Percentiles rank a stretch among this genome's conserved stretches.
Conservation (phyloP, 2,888 invertebrate genomes). For the Philaethria dido region DNA sequence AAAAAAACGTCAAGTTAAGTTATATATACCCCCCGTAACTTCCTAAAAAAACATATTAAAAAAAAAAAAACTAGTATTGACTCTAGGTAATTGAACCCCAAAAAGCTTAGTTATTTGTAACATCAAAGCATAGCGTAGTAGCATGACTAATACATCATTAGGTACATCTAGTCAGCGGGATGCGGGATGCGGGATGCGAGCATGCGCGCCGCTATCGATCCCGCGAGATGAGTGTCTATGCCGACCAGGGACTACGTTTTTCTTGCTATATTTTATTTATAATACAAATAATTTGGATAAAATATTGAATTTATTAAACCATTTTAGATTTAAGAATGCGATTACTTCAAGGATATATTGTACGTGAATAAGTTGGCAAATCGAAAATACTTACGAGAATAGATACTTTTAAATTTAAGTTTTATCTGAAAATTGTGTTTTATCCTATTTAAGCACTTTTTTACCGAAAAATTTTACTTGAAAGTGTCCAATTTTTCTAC, state of each 20-base stretch:
- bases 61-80: not conserved
- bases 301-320: not conserved
- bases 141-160: constrained; percentile 44
- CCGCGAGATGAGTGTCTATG: constrained; percentile 56
- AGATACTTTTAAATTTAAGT: too few species aligned
- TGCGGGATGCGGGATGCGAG: constrained; percentile 50
- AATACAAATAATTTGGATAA: not conserved
- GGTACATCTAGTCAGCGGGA: constrained; percentile 45
- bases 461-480: too few species aligned
- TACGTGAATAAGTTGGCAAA: too few species aligned
- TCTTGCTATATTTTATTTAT: constrained; percentile 14
- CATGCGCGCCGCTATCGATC: constrained; percentile 74
- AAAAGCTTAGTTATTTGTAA: constrained; percentile 3
- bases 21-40: too few species aligned
- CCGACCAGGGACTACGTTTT: constrained; percentile 35
- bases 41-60: too few species aligned
- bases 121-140: constrained; percentile 31
- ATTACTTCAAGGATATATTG: too few species aligned
- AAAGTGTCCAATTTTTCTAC: too few species aligned
- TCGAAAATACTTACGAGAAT: too few species aligned
- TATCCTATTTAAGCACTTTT: too few species aligned
- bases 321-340: too few species aligned
- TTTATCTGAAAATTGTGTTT: too few species aligned
- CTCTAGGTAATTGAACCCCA: not conserved
- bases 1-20: too few species aligned